A percentile compares a stretch with the other conserved stretches of the same genome.
Conservation (phyloP, 2,113 vertebrate genomes). For the Passer montanus region DNA sequence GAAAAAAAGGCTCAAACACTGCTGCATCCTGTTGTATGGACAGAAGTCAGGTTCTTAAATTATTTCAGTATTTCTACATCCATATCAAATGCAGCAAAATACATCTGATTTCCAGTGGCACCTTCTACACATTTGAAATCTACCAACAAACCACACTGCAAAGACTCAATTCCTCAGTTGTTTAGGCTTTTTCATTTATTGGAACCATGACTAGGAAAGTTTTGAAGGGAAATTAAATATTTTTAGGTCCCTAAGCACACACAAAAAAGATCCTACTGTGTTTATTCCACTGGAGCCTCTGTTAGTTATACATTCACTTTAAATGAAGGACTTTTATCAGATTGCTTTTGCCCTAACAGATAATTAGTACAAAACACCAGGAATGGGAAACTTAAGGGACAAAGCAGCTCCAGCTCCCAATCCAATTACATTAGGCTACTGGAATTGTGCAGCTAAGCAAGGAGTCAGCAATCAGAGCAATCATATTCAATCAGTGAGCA, state of each 20-base stretch:
- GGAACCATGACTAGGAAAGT: background rate
- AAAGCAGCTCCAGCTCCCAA: constrained; percentile 53
- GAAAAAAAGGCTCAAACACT: background rate
- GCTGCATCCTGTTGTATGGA: background rate
- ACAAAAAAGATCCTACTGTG: background rate
- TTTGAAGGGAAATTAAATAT: constrained; percentile 9
- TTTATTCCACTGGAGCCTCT: background rate
- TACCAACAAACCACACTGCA: background rate
- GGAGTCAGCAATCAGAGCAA: constrained; percentile 71
- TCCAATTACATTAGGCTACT: constrained; percentile 66
- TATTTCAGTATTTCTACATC: background rate
- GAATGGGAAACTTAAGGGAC: constrained; percentile 32
- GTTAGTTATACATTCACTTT: constrained; percentile 14
- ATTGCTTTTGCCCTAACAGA: constrained; percentile 54
- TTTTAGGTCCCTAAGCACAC: background rate
- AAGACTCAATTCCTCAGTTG: background rate
- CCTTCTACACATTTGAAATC: background rate
- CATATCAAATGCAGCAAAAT: background rate
- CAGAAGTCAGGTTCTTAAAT: background rate
- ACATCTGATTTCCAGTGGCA: background rate
- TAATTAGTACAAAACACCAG: constrained; percentile 53
- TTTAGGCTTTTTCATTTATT: background rate
- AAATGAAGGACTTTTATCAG: constrained; percentile 31
- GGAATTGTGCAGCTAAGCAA: constrained; percentile 68
- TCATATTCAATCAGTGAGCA: constrained; percentile 50